Evolutionary conservation across 1,140 invertebrate genomes (phyloP).

Genomic region (Delia radicum): DNA sequence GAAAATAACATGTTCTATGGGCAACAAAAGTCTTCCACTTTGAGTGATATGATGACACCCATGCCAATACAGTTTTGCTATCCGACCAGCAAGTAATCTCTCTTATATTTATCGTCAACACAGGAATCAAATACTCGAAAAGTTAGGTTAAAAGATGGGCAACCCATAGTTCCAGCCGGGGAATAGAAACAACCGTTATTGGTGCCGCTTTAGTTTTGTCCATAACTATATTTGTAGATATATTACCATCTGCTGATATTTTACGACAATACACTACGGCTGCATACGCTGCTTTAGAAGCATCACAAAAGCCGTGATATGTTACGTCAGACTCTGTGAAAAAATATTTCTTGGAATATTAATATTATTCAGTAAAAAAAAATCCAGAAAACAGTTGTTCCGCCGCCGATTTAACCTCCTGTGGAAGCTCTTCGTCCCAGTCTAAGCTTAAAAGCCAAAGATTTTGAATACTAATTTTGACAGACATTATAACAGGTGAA

Average conservation of each 20-base stretch:
- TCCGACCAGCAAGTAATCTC: background rate
- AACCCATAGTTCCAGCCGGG: background rate
- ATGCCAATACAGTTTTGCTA: background rate
- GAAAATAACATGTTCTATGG: background rate
- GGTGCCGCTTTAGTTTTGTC: background rate
- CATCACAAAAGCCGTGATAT: background rate
- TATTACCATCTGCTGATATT: background rate
- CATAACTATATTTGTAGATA: background rate
- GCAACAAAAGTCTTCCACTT: background rate
- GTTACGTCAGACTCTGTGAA: background rate
- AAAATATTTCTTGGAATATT: background rate
- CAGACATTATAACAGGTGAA: conserved; percentile 41
- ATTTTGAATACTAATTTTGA: conserved; percentile 54
- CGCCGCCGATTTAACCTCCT: background rate
- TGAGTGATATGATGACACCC: background rate
- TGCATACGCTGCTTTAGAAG: background rate
- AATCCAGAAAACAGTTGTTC: background rate
- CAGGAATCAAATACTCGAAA: background rate
- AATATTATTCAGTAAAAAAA: background rate
- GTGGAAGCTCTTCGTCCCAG: conserved; percentile 49
- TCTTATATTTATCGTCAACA: background rate
- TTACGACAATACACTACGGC: background rate
- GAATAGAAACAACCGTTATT: background rate
- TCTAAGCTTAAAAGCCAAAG: conserved; percentile 39
- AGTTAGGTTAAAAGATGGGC: background rate